Evolutionary conservation across 2,797 vertebrate species (phyloP), one percentile per base, ranked within the genome.

Genomic region (Botia kubotai): DNA sequence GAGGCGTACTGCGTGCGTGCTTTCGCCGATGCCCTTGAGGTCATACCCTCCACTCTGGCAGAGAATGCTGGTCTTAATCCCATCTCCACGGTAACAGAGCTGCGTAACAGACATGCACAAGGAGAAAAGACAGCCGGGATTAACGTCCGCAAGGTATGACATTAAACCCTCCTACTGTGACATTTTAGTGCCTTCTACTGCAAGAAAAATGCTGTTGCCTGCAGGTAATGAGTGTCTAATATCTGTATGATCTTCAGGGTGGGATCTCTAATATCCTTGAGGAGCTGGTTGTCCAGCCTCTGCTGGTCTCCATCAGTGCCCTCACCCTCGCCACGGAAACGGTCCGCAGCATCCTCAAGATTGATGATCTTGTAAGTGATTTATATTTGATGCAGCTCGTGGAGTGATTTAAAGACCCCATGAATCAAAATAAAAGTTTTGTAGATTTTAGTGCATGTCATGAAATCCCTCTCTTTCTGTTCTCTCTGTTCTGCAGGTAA

Each of bases 261-360:
- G 98, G 98, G n/a, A 99, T 99, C 92, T 99, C 98, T 86, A 99
- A 99, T 92, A 99, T 99, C 92, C 86, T 99, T 91, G 98, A 99
- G 89, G 98, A 99, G 89, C 82, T 98, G 90, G 98, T 99, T 19
- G 97, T 99, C 23, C 98, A 99, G 86, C 98, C 98, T 0, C 86
- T 98, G 26, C 93, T 99, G 72, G 97, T 99, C 14, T 99, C 98
- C 12, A 81, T 98, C 92, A 98, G 98, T 0, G 97, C 96, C 0
- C 83, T 99, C 86, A 98, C 97, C 14, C 91, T 99, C 0, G 95
- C 98, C 8, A 99, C 98, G 3, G 98, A 99, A 91, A 99, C 97
- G 0, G 98, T 99, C 83, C 96, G 97, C 90, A 97, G 98, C 89
- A 98, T 99, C 88, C 96, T 99, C 50, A 99, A 99, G 94, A 99